Percentiles rank a stretch among this genome's conserved stretches.
Conservation (phyloP, 1,140 invertebrate species). For the Eupristina koningsbergeri region DNA sequence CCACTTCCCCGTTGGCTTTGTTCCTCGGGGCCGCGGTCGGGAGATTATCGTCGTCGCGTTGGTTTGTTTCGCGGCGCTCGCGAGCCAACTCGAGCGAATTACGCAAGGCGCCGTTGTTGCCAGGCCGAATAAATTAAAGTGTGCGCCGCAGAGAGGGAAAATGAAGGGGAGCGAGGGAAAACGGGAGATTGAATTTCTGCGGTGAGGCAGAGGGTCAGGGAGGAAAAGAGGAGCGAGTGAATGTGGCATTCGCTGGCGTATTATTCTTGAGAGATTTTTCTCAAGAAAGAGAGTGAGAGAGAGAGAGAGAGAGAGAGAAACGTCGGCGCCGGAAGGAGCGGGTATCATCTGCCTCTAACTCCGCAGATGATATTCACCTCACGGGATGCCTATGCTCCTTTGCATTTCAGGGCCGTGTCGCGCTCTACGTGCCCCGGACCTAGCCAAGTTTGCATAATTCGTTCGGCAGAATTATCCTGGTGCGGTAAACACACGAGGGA, state of each 20-base stretch:
- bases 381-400: too few relatives aligned
- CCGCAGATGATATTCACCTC: too few relatives aligned
- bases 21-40: too few relatives aligned
- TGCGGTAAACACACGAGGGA: too few relatives aligned
- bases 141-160: background rate
- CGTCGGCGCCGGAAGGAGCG: background rate
- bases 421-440: too few relatives aligned
- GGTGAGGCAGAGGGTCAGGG: too few relatives aligned
- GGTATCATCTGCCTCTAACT: too few relatives aligned
- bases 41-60: background rate
- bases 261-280: background rate
- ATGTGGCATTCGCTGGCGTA: background rate
- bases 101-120: constrained; percentile 1
- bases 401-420: too few relatives aligned
- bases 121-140: constrained; percentile 22
- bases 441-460: too few relatives aligned
- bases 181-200: constrained; percentile 20
- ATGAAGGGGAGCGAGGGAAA: background rate
- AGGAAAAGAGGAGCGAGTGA: background rate
- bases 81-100: background rate
- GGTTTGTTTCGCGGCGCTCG: background rate
- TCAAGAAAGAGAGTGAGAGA: too few relatives aligned
- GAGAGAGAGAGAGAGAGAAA: too few relatives aligned
- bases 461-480: too few relatives aligned
- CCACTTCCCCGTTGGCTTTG: background rate